phyloP scores from a whole-genome alignment of 2,888 invertebrate species.

The Alviniconcha strummeri region DNA sequence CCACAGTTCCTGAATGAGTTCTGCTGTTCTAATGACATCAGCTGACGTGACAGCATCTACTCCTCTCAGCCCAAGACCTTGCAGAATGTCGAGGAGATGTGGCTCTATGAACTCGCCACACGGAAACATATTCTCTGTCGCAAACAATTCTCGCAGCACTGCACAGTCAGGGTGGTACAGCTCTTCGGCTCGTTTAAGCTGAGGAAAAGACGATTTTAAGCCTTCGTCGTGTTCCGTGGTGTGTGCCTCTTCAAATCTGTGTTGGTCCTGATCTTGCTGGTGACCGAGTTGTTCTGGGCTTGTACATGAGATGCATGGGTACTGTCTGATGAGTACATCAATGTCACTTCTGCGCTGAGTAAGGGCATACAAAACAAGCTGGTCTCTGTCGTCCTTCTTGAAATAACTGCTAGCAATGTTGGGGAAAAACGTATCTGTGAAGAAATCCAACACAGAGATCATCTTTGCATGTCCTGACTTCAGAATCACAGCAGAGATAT shows the following conservation, averaged over 20 bases:
- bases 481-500: slow-evolving; percentile 32
- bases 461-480: slow-evolving; percentile 10
- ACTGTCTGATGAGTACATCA: slow-evolving; percentile 41
- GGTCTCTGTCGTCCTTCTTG: slow-evolving; percentile 39
- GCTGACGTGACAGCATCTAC: slow-evolving; percentile 46
- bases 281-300: slow-evolving; percentile 33
- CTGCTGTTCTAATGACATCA: slow-evolving; percentile 45
- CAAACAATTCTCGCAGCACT: slow-evolving; percentile 41
- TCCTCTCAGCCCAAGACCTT: slow-evolving; percentile 51
- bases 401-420: slow-evolving; percentile 37
- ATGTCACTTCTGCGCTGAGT: slow-evolving; percentile 48
- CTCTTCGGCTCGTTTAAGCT: background rate
- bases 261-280: slow-evolving; percentile 25
- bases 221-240: background rate
- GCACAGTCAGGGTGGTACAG: slow-evolving; percentile 17
- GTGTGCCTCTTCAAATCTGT: background rate
- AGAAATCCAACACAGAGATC: slow-evolving; percentile 40
- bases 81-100: slow-evolving; percentile 39
- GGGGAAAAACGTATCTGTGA: slow-evolving; percentile 49
- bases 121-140: slow-evolving; percentile 53
- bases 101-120: background rate
- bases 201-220: too few species aligned
- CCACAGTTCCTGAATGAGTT: slow-evolving; percentile 22
- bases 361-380: slow-evolving; percentile 39
- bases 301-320: slow-evolving; percentile 55